Evolutionary conservation across 1,140 invertebrate species (phyloP).

Genomic region (Stegodyphus mimosarum): DNA sequence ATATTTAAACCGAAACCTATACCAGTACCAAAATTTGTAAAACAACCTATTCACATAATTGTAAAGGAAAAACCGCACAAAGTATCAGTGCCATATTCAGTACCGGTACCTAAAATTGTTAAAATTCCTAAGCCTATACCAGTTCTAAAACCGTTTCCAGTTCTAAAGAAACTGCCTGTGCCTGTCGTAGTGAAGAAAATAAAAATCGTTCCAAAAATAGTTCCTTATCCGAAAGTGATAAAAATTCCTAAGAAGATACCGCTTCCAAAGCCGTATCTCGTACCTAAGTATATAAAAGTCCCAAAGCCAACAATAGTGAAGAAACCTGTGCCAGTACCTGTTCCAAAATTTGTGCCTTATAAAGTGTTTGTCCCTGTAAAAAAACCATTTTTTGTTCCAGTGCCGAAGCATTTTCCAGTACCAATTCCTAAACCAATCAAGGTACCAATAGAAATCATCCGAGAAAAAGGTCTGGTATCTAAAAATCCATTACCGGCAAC

Average conservation of each 20-base stretch:
- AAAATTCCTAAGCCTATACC: conserved; percentile 41
- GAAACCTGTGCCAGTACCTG: conserved; percentile 36
- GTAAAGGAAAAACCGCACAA: conserved; percentile 33
- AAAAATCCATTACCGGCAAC: conserved; percentile 24
- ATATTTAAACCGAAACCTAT: conserved; percentile 35
- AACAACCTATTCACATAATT: conserved; percentile 46
- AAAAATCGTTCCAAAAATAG: conserved; percentile 38
- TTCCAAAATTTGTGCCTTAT: conserved; percentile 17
- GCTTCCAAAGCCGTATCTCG: conserved; percentile 21
- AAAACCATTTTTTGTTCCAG: conserved; percentile 42
- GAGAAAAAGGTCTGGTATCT: conserved; percentile 32
- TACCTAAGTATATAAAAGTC: conserved; percentile 31
- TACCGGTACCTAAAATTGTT: conserved; percentile 40
- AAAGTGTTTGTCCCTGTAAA: conserved; percentile 24
- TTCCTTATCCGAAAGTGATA: conserved; percentile 42
- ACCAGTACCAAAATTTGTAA: conserved; percentile 43
- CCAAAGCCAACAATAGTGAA: conserved; percentile 30
- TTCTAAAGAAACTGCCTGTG: conserved; percentile 36
- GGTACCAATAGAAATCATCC: conserved; percentile 51
- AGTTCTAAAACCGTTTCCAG: conserved; percentile 18
- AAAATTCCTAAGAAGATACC: conserved; percentile 39
- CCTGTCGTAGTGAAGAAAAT: conserved; percentile 28
- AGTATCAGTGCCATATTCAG: conserved; percentile 15
- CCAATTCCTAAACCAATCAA: conserved; percentile 46
- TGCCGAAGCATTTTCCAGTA: neutral